Conservation (phyloP, 1,140 invertebrate genomes). For the Cardiocondyla obscurior region DNA sequence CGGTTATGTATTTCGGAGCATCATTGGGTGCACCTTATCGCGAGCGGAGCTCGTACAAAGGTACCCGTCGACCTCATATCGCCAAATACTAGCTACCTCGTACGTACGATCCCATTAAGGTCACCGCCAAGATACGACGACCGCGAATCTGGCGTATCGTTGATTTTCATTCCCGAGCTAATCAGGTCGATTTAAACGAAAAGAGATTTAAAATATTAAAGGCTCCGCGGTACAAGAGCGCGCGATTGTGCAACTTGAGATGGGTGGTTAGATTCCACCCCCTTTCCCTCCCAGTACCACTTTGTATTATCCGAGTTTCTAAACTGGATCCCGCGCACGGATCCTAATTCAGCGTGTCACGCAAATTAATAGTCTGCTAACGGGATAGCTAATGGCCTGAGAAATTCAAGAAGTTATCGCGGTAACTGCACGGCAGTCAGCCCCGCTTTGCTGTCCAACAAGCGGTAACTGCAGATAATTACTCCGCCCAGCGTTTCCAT, state of each 20-base stretch:
- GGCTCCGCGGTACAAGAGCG: background rate
- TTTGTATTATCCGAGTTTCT: conserved; percentile 46
- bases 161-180: conserved; percentile 10
- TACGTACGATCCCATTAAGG: conserved; percentile 24
- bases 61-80: conserved; percentile 15
- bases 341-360: conserved; percentile 47
- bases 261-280: background rate
- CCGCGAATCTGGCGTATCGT: conserved; percentile 21
- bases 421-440: conserved; percentile 3
- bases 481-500: conserved; percentile 1
- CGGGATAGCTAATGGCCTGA: conserved; percentile 48
- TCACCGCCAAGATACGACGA: background rate
- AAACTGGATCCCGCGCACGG: conserved; percentile 44
- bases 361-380: conserved; percentile 50
- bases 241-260: background rate
- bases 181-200: conserved; percentile 8
- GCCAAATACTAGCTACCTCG: conserved; percentile 14
- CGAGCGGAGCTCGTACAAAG: conserved; percentile 24
- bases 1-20: conserved; percentile 57
- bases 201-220: conserved; percentile 12
- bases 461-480: conserved; percentile 41
- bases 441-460: conserved; percentile 31
- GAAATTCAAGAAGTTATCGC: conserved; percentile 53
- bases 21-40: conserved; percentile 59
- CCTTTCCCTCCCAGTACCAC: background rate